phyloP scores from a whole-genome alignment of 2,888 invertebrate species.

The Panopea generosa region DNA sequence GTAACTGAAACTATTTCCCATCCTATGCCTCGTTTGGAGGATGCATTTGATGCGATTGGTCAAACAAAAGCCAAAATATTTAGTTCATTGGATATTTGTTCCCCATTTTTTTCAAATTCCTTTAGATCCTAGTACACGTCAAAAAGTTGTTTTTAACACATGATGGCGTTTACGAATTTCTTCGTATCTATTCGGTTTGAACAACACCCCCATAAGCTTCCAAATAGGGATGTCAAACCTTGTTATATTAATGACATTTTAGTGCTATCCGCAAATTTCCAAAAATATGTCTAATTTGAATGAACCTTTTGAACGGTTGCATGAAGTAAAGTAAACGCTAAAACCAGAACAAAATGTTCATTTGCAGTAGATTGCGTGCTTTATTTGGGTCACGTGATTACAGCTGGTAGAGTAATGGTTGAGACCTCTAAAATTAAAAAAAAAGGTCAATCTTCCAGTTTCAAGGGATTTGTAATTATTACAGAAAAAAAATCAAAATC shows the following conservation, averaged over 20 bases:
- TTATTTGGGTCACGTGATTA: constrained; percentile 21
- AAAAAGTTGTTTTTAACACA: constrained; percentile 58
- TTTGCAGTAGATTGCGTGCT: constrained; percentile 1
- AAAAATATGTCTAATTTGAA: neutral
- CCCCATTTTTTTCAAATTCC: constrained; percentile 16
- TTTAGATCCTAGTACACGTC: too few species aligned
- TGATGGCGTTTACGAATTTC: too few species aligned
- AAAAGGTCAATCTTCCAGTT: constrained; percentile 8
- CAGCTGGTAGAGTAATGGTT: constrained; percentile 14
- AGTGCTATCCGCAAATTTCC: neutral
- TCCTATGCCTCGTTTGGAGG: too few species aligned
- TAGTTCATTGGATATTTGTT: neutral
- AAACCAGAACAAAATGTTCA: constrained; percentile 50
- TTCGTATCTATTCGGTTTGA: constrained; percentile 61
- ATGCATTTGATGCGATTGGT: too few species aligned
- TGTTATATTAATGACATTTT: too few species aligned
- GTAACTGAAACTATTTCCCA: too few species aligned
- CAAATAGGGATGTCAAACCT: constrained; percentile 47
- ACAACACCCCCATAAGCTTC: constrained; percentile 57
- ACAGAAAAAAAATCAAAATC: neutral
- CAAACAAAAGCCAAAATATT: too few species aligned
- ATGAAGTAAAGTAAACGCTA: constrained; percentile 47
- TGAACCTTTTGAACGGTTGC: too few species aligned
- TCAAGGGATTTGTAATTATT: constrained; percentile 9
- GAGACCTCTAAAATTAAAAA: constrained; percentile 2